Percentiles rank a stretch among this genome's conserved stretches.
These are phyloP conservation scores for Choristoneura rosaceana DNA, from an alignment of 2,888 invertebrate genomes.

Conservation along the genomic window DNA sequence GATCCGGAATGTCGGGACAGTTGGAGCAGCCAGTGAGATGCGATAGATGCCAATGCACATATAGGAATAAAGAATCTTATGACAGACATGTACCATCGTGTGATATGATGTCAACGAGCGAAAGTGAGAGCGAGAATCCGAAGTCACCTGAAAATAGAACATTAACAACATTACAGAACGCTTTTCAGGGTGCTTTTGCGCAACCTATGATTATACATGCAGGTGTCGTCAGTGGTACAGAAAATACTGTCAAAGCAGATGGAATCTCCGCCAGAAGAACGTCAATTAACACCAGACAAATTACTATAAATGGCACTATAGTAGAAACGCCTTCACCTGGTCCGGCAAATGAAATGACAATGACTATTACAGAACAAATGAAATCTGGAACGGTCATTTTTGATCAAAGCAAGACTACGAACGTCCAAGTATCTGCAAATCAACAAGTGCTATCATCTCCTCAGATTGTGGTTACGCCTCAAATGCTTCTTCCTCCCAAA, in stretches of 20 bases:
- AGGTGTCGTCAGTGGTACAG: constrained; percentile 76
- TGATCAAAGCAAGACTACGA: constrained; percentile 78
- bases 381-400: constrained; percentile 80
- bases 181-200: constrained; percentile 81
- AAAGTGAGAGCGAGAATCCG: constrained; percentile 91
- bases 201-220: constrained; percentile 82
- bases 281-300: constrained; percentile 82
- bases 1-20: constrained; percentile 70
- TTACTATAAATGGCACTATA: constrained; percentile 83
- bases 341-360: constrained; percentile 80
- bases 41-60: constrained; percentile 94
- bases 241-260: constrained; percentile 80
- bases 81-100: constrained; percentile 92
- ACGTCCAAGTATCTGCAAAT: constrained; percentile 78
- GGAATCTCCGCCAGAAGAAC: constrained; percentile 79
- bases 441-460: constrained; percentile 80
- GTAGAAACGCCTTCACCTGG: constrained; percentile 84
- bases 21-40: constrained; percentile 93
- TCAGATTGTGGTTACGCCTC: constrained; percentile 82
- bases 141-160: constrained; percentile 84
- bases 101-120: constrained; percentile 92
- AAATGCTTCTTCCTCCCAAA: constrained; percentile 80
- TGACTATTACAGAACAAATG: constrained; percentile 82
- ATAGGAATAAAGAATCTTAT: constrained; percentile 92
- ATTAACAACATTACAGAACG: constrained; percentile 79